These are phyloP conservation scores for Drosophila robusta DNA, from an alignment of 2,888 invertebrate species.

Conservation along the genomic window DNA sequence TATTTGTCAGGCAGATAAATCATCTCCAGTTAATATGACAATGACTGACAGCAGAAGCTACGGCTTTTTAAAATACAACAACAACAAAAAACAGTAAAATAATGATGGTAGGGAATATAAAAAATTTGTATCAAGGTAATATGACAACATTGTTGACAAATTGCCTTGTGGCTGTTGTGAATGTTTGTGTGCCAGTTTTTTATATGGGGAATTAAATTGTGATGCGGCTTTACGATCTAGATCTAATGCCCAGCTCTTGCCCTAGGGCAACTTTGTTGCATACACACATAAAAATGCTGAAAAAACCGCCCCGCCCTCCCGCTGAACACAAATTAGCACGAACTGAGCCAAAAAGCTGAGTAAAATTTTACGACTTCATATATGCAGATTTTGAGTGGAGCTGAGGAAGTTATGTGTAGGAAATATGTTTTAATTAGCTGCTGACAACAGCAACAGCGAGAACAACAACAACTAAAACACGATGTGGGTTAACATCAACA, in stretches of 20 bases:
- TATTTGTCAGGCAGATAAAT: conserved; percentile 83
- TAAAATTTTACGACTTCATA: conserved; percentile 66
- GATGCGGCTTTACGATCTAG: conserved; percentile 72
- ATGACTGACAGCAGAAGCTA: conserved; percentile 53
- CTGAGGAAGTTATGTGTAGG: conserved; percentile 78
- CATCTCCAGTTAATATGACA: conserved; percentile 81
- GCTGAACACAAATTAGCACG: conserved; percentile 70
- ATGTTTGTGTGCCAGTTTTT: conserved; percentile 37
- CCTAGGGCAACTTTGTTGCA: conserved; percentile 69
- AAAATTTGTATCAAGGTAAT: conserved; percentile 72
- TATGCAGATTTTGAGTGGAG: conserved; percentile 63
- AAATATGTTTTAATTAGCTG: conserved; percentile 79
- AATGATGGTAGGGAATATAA: conserved; percentile 10
- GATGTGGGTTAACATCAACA: conserved; percentile 75
- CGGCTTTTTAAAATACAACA: conserved; percentile 24
- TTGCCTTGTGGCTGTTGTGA: conserved; percentile 42
- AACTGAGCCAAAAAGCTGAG: conserved; percentile 50
- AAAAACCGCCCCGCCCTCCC: conserved; percentile 17
- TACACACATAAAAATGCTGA: conserved; percentile 47
- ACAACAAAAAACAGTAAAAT: neutral
- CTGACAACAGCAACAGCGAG: conserved; percentile 65
- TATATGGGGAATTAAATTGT: conserved; percentile 57
- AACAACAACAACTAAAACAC: conserved; percentile 19
- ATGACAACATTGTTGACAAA: conserved; percentile 77
- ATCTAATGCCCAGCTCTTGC: conserved; percentile 46